Conservation (phyloP, 2,113 vertebrate genomes). For the Brienomyrus brachyistius region DNA sequence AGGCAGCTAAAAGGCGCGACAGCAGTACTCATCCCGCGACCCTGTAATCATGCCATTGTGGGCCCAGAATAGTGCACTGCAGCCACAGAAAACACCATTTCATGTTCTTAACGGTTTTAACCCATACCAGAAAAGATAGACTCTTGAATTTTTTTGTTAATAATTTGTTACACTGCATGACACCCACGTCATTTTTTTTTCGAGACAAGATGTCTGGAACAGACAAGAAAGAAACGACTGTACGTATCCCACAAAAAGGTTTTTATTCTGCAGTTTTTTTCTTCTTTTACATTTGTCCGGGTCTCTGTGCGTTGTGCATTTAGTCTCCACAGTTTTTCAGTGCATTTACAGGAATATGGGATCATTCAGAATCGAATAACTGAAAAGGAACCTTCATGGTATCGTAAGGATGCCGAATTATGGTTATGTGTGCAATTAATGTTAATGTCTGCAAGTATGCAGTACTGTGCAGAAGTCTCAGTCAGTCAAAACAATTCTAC, state of each 20-base stretch:
- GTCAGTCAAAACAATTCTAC: not conserved
- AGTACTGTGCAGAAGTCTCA: not conserved
- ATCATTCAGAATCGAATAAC: not conserved
- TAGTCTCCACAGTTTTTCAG: not conserved
- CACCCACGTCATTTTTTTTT: not conserved
- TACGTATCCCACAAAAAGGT: not conserved
- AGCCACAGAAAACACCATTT: not conserved
- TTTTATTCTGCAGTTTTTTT: not conserved
- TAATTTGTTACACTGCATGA: not conserved
- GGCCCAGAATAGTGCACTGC: not conserved
- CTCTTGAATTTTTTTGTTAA: not conserved
- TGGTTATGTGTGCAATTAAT: not conserved
- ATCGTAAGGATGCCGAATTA: not conserved
- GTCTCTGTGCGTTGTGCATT: not conserved
- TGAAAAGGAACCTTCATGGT: not conserved
- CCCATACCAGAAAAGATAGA: not conserved
- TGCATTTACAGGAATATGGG: not conserved
- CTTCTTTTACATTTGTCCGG: not conserved
- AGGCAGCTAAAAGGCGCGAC: not conserved
- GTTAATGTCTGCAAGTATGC: not conserved
- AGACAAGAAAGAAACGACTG: not conserved
- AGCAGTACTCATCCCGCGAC: not conserved
- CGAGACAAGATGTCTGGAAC: not conserved
- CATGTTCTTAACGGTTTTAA: not conserved
- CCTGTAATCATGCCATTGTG: not conserved